Conservation (phyloP, 2,113 vertebrate species). For the Shinisaurus crocodilurus region DNA sequence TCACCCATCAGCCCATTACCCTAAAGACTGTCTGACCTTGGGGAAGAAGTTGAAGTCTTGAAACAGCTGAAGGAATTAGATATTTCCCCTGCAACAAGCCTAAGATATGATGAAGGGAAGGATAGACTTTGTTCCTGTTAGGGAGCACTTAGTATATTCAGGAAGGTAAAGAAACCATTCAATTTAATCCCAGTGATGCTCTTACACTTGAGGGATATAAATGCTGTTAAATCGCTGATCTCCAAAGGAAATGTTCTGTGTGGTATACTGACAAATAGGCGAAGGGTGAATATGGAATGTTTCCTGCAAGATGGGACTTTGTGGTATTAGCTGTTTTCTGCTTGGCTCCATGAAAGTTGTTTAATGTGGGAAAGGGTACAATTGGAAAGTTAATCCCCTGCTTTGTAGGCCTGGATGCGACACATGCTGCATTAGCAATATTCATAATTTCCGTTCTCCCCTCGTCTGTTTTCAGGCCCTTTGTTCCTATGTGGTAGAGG, state of each 20-base stretch:
- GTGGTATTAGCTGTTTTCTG: slow-evolving; percentile 38
- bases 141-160: not conserved
- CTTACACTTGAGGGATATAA: slow-evolving; percentile 21
- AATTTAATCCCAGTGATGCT: slow-evolving; percentile 31
- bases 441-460: not conserved
- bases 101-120: slow-evolving; percentile 19
- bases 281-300: slow-evolving; percentile 23
- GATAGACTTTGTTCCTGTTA: slow-evolving; percentile 30
- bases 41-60: not conserved
- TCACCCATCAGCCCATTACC: not conserved
- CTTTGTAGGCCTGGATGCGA: slow-evolving; percentile 20
- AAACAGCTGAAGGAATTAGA: not conserved
- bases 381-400: not conserved
- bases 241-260: slow-evolving; percentile 24
- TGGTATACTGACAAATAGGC: not conserved
- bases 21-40: slow-evolving; percentile 17
- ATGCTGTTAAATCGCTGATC: slow-evolving; percentile 23
- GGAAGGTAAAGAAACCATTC: not conserved
- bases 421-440: slow-evolving; percentile 14
- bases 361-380: not conserved
- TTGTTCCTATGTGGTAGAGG: not conserved
- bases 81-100: not conserved
- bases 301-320: slow-evolving; percentile 33
- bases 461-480: not conserved
- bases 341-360: slow-evolving; percentile 14